Evolutionary conservation across 2,888 invertebrate genomes (phyloP), one percentile per base, ranked within the genome.

Genomic region (Ornithoptera alexandrae): DNA sequence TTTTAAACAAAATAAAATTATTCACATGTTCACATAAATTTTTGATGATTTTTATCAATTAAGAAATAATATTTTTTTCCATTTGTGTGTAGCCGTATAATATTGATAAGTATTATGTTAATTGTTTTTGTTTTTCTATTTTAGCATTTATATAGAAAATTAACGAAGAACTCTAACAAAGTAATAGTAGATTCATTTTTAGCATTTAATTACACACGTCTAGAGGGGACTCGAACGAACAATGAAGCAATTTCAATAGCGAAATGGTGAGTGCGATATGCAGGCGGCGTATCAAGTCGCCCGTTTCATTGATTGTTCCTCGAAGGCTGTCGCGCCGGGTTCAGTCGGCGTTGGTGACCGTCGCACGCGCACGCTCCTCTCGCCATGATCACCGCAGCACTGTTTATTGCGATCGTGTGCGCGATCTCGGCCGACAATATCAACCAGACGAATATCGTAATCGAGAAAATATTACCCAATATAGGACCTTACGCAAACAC

Each of bases 401-500:
- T 78, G 71, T 62, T 88, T 65, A 73, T 90, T 39, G 78, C 87
- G 81, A 75, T 89, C 81, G 85, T 83, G 78, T 86, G 87, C 84
- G 86, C 83, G 71, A 68, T 81, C 71, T 77, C 80, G 64, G 79
- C 83, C 73, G 80, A 82, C 63, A 74, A 72, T 56, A 74, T 79
- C 39, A 88, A 85, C 72, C 77, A 80, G 22, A 88, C 85, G 39
- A 79, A 79, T 69, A 74, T 82, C 20, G 84, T 84, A 70, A 12
- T 15, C 1, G 81, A 84, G 73, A 78, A 80, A 74, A 78, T 88
- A 68, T 69, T 87, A 50, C 78, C 79, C 72, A 80, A 80, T 5
- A 57, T 74, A 72, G 88, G 58, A 76, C 83, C 2, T 74, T 79
- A 8, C 70, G 84, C 57, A 72, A 87, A 70, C 83, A 86, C 56